Conservation (phyloP, 2,797 vertebrate species). For the Lepus oiostolus region DNA sequence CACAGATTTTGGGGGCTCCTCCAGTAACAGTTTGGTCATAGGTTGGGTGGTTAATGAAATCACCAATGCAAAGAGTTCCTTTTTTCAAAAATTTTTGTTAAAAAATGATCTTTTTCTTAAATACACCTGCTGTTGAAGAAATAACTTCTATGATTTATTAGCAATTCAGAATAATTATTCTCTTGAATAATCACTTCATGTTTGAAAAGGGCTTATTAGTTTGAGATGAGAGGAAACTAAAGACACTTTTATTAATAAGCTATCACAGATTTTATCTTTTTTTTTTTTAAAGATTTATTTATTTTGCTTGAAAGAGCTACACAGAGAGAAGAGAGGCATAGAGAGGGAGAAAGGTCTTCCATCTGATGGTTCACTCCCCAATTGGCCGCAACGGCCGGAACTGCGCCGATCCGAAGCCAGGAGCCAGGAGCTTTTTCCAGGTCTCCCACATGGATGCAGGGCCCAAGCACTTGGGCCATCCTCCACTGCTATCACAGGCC, state of each 20-base stretch:
- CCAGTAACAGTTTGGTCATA: background rate
- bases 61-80: background rate
- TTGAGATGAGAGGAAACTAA: background rate
- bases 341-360: too few relatives aligned
- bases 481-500: too few relatives aligned
- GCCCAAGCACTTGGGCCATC: too few relatives aligned
- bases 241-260: background rate
- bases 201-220: conserved; percentile 16
- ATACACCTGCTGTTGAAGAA: background rate
- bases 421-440: too few relatives aligned
- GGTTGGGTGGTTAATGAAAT: background rate
- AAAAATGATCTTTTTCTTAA: background rate
- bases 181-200: background rate
- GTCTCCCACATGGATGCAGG: too few relatives aligned
- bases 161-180: background rate
- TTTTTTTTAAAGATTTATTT: too few relatives aligned
- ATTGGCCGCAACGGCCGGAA: too few relatives aligned
- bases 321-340: too few relatives aligned
- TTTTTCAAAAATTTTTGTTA: background rate
- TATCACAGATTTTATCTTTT: background rate
- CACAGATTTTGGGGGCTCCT: background rate
- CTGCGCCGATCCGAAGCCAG: too few relatives aligned
- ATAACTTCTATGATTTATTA: background rate
- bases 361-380: too few relatives aligned
- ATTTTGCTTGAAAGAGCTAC: too few relatives aligned